Conservation (phyloP, 2,113 vertebrate genomes). For the Solenodon paradoxus region DNA sequence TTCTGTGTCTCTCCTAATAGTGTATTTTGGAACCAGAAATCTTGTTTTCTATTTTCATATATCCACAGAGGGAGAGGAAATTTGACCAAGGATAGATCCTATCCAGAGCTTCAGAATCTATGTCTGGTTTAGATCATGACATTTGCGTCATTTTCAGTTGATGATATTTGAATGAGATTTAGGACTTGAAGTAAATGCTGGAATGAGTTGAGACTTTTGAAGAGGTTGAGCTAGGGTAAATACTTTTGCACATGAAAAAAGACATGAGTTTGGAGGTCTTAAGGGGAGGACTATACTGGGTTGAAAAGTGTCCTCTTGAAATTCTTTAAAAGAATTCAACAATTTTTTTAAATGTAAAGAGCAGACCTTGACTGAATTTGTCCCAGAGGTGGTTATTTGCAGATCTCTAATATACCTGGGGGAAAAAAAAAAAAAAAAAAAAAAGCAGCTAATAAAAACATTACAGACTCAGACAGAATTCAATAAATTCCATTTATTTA, state of each 20-base stretch:
- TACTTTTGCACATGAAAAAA: no score
- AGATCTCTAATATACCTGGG: neutral
- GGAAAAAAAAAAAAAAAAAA: constrained; percentile 5
- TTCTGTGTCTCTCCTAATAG: neutral
- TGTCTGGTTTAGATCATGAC: neutral
- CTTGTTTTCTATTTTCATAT: neutral
- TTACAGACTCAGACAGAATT: constrained; percentile 1
- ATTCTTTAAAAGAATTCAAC: neutral
- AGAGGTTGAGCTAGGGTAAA: neutral
- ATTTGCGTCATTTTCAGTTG: neutral
- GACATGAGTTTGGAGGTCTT: neutral
- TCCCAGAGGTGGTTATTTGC: neutral
- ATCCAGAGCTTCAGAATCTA: neutral
- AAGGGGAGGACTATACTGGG: neutral
- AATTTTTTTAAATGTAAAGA: neutral
- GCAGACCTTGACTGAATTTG: neutral
- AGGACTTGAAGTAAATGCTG: neutral
- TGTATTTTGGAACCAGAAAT: neutral
- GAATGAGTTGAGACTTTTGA: neutral
- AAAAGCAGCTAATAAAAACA: neutral
- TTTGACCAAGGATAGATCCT: neutral
- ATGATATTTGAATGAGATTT: neutral
- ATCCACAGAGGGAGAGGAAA: neutral
- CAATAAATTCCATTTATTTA: constrained; percentile 27
- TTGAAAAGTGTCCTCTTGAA: neutral